Percentiles rank a stretch among this genome's conserved stretches.
phyloP scores from a whole-genome alignment of 1,140 invertebrate species.

The Schlechtendalia chinensis region DNA sequence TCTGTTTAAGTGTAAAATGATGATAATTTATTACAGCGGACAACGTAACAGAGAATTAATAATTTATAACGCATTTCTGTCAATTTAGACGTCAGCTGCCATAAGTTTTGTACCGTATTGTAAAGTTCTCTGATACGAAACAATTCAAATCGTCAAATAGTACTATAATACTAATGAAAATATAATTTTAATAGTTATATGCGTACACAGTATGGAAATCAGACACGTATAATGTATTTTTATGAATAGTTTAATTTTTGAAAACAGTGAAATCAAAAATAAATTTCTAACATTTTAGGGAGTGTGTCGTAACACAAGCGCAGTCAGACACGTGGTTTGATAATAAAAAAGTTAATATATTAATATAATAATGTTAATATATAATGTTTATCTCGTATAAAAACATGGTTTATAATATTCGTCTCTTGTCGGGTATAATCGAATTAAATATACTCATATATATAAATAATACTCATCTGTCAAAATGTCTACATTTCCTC shows the following conservation, averaged over 20 bases:
- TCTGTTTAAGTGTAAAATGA: not conserved
- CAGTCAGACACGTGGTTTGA: too few relatives aligned
- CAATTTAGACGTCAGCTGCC: not conserved
- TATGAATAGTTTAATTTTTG: not conserved
- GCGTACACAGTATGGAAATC: not conserved
- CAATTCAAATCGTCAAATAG: not conserved
- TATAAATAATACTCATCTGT: too few relatives aligned
- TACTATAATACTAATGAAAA: not conserved
- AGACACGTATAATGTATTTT: not conserved
- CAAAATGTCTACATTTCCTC: too few relatives aligned
- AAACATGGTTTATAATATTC: too few relatives aligned
- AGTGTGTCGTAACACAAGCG: too few relatives aligned
- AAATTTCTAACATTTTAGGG: too few relatives aligned
- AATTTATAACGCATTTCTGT: not conserved
- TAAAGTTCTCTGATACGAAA: not conserved
- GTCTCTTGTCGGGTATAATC: too few relatives aligned
- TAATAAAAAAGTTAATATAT: too few relatives aligned
- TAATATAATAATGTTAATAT: too few relatives aligned
- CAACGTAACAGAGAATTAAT: not conserved
- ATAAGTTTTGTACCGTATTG: not conserved
- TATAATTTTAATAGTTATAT: not conserved
- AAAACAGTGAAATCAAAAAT: not conserved
- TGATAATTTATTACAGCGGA: not conserved
- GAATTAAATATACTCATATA: too few relatives aligned
- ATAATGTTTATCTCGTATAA: too few relatives aligned